A percentile compares a stretch with the other conserved stretches of the same genome.
Conservation (phyloP, 2,888 invertebrate species). For the Eremobia ochroleuca region DNA sequence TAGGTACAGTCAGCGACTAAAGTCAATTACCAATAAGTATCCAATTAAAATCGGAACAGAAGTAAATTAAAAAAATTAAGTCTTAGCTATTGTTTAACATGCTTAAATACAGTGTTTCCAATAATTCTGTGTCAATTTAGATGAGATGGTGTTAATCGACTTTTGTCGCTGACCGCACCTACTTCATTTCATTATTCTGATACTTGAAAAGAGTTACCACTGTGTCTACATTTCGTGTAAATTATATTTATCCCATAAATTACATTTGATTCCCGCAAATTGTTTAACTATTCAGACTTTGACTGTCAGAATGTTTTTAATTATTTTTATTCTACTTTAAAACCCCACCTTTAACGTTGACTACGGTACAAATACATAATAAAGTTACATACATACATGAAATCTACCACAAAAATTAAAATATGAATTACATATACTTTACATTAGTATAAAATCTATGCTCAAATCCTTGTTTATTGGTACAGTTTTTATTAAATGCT, state of each 20-base stretch:
- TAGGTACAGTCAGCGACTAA: neutral
- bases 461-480: constrained; percentile 50
- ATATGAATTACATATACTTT: constrained; percentile 14
- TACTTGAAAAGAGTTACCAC: no score
- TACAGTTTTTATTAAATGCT: constrained; percentile 35
- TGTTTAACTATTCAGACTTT: neutral
- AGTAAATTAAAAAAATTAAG: neutral
- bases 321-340: neutral
- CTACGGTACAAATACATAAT: neutral
- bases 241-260: neutral
- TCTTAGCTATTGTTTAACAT: neutral
- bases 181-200: neutral
- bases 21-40: neutral
- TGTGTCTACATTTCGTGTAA: neutral
- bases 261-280: neutral
- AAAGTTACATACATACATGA: constrained; percentile 15
- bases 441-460: constrained; percentile 58
- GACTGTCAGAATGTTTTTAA: neutral
- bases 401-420: constrained; percentile 5
- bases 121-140: neutral
- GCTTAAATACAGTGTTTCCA: neutral
- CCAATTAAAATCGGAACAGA: neutral
- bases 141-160: neutral
- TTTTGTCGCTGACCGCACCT: neutral
- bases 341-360: neutral